Percentiles rank a stretch among this genome's conserved stretches.
phyloP scores from a whole-genome alignment of 2,888 invertebrate genomes.

The Drosophila neotestacea region DNA sequence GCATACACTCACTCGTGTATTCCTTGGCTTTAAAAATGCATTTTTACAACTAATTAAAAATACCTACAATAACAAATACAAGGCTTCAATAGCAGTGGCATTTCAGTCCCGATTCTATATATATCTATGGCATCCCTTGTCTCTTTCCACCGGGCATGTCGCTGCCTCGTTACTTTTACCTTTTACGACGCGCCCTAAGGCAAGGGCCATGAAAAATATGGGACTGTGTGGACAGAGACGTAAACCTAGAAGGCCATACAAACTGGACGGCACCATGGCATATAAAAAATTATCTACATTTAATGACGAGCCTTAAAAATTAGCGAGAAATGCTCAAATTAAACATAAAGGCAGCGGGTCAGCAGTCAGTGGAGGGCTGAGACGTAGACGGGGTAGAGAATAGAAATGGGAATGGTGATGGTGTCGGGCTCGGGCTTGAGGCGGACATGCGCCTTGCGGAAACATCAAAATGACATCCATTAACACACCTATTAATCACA shows the following conservation, averaged over 20 bases:
- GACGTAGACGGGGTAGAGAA: background rate
- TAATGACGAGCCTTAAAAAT: slow-evolving; percentile 80
- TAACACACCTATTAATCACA: slow-evolving; percentile 84
- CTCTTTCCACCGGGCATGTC: slow-evolving; percentile 37
- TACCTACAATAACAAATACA: slow-evolving; percentile 59
- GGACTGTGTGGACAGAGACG: slow-evolving; percentile 24
- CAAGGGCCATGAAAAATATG: slow-evolving; percentile 42
- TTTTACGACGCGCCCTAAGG: slow-evolving; percentile 72
- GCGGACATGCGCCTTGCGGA: slow-evolving; percentile 76
- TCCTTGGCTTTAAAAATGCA: slow-evolving; percentile 48
- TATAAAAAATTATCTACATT: slow-evolving; percentile 82
- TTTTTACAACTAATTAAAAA: slow-evolving; percentile 71
- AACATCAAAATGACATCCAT: slow-evolving; percentile 84
- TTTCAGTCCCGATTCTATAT: slow-evolving; percentile 21
- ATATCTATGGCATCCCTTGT: background rate
- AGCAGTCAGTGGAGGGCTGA: slow-evolving; percentile 4
- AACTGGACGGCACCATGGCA: slow-evolving; percentile 47
- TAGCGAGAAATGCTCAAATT: slow-evolving; percentile 81
- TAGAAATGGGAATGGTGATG: slow-evolving; percentile 6
- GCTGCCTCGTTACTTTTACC: slow-evolving; percentile 73
- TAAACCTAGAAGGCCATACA: slow-evolving; percentile 47
- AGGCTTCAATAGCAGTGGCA: slow-evolving; percentile 63
- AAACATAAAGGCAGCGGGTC: slow-evolving; percentile 68
- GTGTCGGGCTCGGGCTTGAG: background rate
- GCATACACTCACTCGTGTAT: slow-evolving; percentile 12